Conservation (phyloP, 2,113 vertebrate species). For the Actenoides hombroni region DNA sequence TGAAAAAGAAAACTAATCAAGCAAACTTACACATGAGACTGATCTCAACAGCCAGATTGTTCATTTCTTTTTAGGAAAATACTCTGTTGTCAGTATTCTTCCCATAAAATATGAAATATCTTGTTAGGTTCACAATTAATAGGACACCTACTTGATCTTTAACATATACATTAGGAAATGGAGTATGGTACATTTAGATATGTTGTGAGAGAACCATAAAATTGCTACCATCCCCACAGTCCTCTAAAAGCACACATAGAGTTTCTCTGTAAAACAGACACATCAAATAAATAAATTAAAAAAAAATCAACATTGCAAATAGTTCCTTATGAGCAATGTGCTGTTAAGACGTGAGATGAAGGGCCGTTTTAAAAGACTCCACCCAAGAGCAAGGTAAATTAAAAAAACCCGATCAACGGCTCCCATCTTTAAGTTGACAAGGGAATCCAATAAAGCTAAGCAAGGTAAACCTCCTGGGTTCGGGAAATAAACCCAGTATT, state of each 20-base stretch:
- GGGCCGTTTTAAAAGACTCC: not conserved
- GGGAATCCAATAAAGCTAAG: not conserved
- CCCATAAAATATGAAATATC: not conserved
- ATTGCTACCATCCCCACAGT: not conserved
- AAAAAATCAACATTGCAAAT: not conserved
- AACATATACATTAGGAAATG: not conserved
- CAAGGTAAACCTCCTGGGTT: not conserved
- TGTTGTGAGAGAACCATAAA: not conserved
- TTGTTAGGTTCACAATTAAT: not conserved
- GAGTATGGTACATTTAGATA: not conserved
- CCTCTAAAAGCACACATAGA: fast-evolving
- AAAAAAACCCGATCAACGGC: not conserved
- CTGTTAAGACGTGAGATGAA: not conserved
- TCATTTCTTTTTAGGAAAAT: not conserved
- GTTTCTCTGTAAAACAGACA: not conserved
- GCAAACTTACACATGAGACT: not conserved
- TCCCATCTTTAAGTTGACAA: not conserved
- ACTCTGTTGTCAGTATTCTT: not conserved
- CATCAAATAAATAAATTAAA: too few relatives aligned
- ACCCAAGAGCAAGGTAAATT: not conserved
- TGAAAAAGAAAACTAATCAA: not conserved
- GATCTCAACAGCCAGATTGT: not conserved
- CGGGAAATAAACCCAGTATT: not conserved
- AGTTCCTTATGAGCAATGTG: not conserved
- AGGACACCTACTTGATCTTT: not conserved